Percentiles rank a stretch among this genome's conserved stretches.
Conservation (phyloP, 2,113 vertebrate genomes). For the Labrus mixtus region DNA sequence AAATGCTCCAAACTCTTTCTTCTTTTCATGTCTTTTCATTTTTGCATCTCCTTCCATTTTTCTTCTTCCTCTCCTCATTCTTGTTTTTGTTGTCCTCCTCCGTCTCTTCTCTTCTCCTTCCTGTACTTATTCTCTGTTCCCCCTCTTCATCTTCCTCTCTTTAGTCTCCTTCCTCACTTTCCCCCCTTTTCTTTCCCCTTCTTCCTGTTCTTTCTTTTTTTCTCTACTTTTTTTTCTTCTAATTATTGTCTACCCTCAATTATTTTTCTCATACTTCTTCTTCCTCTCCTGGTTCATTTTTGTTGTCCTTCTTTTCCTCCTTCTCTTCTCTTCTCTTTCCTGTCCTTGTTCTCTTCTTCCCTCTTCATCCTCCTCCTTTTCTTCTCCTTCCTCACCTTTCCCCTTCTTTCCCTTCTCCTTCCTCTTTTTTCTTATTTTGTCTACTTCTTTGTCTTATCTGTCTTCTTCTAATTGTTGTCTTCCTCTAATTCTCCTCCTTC, state of each 20-base stretch:
- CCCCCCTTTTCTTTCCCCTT: neutral
- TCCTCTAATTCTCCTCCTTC: no score
- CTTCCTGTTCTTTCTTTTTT: neutral
- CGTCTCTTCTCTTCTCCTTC: neutral
- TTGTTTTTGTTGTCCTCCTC: neutral
- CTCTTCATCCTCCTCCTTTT: neutral
- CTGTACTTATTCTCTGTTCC: neutral
- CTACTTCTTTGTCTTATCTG: neutral
- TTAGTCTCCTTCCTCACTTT: no score
- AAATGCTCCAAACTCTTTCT: neutral
- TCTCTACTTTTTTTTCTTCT: no score
- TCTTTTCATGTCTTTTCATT: neutral
- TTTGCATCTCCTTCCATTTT: no score
- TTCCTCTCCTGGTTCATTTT: no score
- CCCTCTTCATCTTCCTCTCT: no score
- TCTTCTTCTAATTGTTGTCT: neutral
- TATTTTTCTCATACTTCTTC: no score
- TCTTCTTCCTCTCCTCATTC: neutral
- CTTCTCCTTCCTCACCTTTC: neutral
- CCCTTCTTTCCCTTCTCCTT: neutral
- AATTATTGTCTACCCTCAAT: no score
- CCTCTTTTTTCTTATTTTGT: neutral
- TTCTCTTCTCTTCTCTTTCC: neutral
- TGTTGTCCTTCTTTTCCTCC: neutral
- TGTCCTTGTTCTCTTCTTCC: neutral